Evolutionary conservation across 2,888 invertebrate species (phyloP).

Genomic region (Eudasyphora cyanicolor): DNA sequence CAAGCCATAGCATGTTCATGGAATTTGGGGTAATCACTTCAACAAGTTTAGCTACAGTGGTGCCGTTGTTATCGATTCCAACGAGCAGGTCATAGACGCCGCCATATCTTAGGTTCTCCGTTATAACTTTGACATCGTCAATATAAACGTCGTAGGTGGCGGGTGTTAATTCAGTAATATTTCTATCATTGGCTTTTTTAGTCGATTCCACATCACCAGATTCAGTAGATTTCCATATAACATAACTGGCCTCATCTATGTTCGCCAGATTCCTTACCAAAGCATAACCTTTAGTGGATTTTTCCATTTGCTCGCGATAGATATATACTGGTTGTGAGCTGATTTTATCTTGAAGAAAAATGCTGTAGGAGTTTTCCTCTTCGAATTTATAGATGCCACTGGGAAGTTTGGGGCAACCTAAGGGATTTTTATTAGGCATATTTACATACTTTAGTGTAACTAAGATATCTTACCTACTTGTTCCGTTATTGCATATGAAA

Average conservation of each 20-base stretch:
- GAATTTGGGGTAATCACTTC: slow-evolving; percentile 79
- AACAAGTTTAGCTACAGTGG: slow-evolving; percentile 63
- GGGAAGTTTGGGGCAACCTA: slow-evolving; percentile 70
- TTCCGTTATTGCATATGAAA: slow-evolving; percentile 66
- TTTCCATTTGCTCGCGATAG: slow-evolving; percentile 73
- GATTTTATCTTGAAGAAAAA: slow-evolving; percentile 58
- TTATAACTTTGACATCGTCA: slow-evolving; percentile 54
- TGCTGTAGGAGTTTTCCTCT: slow-evolving; percentile 70
- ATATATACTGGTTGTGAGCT: neutral
- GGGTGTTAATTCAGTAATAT: slow-evolving; percentile 70
- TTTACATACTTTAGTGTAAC: too few species aligned
- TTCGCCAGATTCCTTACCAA: slow-evolving; percentile 73
- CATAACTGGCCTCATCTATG: slow-evolving; percentile 64
- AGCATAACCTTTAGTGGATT: slow-evolving; percentile 73
- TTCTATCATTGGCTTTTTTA: slow-evolving; percentile 67
- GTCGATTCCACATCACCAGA: slow-evolving; percentile 58
- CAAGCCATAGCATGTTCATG: slow-evolving; percentile 82
- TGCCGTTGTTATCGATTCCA: slow-evolving; percentile 45
- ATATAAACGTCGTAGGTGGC: slow-evolving; percentile 69
- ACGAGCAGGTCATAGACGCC: slow-evolving; percentile 77
- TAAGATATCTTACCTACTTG: slow-evolving; percentile 68
- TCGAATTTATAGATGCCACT: slow-evolving; percentile 65
- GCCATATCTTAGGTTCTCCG: slow-evolving; percentile 70
- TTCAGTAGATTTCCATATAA: slow-evolving; percentile 70
- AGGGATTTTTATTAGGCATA: too few species aligned